Evolutionary conservation across 1,140 invertebrate species (phyloP).

Genomic region (Adelges cooleyi): DNA sequence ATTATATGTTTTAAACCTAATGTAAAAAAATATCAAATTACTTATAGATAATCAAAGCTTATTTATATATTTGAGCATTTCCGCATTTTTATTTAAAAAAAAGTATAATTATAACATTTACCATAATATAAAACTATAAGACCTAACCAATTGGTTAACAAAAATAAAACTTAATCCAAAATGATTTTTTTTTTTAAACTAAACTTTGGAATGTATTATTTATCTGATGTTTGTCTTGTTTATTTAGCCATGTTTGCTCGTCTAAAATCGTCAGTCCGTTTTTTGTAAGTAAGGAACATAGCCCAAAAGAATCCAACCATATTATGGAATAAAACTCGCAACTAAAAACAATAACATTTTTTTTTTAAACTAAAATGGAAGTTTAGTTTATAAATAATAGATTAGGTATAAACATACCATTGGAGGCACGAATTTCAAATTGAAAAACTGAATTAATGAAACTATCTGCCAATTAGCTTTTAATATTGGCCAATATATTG

Average conservation of each 20-base stretch:
- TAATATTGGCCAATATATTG: constrained; percentile 49
- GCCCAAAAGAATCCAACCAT: constrained; percentile 32
- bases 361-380: neutral
- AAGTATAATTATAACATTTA: neutral
- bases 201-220: too few relatives aligned
- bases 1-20: too few relatives aligned
- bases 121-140: too few relatives aligned
- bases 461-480: constrained; percentile 58
- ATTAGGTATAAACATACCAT: too few relatives aligned
- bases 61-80: neutral
- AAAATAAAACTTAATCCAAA: too few relatives aligned
- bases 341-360: constrained; percentile 28
- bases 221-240: too few relatives aligned
- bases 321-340: constrained; percentile 30
- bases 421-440: constrained; percentile 55
- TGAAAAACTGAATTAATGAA: constrained; percentile 56
- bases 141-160: too few relatives aligned
- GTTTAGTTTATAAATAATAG: too few relatives aligned
- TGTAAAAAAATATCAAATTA: too few relatives aligned
- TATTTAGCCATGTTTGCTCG: constrained; percentile 21
- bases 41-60: too few relatives aligned
- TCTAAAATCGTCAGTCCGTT: constrained; percentile 22
- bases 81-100: neutral
- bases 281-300: constrained; percentile 29
- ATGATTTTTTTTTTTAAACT: too few relatives aligned